Evolutionary conservation across 2,113 vertebrate species (phyloP), one percentile per base, ranked within the genome.

Genomic region (Petrocephalus microphthalmus): DNA sequence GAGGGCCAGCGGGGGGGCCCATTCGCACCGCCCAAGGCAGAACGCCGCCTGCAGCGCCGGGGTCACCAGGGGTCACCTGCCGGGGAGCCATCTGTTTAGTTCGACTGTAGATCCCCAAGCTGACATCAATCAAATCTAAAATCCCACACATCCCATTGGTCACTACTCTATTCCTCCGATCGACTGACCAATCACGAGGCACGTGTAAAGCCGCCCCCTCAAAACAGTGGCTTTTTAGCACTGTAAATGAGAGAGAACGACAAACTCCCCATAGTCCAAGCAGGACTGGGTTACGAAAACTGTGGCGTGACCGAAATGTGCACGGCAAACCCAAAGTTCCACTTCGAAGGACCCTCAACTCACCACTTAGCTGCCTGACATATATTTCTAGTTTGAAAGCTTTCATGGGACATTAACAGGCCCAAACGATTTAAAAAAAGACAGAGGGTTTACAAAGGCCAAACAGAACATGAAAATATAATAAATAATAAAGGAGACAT

Each of bases 1-100:
- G 87, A 57, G 91, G 92, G n/a, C 90, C 90, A 49, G 95, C 67
- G 17, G 92, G 87, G 64, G 91, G 92, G 29, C 90, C 89, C 74
- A 89, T 88, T 56, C 89, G 89, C 88, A 71, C 71, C 0, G 7
- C 2, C 29, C 53, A 67, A 5, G 42, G 25, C 42, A 56, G 92
- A 91, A 89, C 88, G 88, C 90, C 67, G 90, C 89, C 86, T 90
- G 89, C 88, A 91, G 90, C 90, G 92, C 93, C 93, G 91, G 93
- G 86, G 78, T 54, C 60, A 20, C 84, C 25, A 1, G 56, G 29
- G 82, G 82, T 83, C 45, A 52, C 84, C 88, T 89, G 60, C 7
- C 54, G 42, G 3, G 3, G 87, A 49, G 42, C 51, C 22, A 5
- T 37, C 29, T 85, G 25, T 54, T 85, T 54, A 54, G 51, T 74